Evolutionary conservation across 2,797 vertebrate genomes (phyloP).

Genomic region (Manis pentadactyla): DNA sequence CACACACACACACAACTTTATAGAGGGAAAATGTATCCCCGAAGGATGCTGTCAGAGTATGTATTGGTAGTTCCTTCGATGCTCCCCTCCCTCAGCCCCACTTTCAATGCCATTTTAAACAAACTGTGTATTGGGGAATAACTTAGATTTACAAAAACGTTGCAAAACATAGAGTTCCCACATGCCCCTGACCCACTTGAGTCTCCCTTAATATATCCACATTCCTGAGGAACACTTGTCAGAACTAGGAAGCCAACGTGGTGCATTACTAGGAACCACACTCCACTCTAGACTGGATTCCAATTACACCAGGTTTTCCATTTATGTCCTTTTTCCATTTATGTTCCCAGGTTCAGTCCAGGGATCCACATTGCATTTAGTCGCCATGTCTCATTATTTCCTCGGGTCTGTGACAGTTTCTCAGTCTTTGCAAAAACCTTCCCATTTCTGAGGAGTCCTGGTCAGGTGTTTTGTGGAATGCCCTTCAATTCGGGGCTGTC

Average conservation of each 20-base stretch:
- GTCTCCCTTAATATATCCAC: background rate
- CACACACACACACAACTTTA: background rate
- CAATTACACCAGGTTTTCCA: background rate
- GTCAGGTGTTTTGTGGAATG: background rate
- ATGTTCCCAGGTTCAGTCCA: background rate
- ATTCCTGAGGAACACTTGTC: background rate
- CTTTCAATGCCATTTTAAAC: background rate
- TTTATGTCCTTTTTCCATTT: background rate
- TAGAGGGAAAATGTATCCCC: background rate
- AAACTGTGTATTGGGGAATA: background rate
- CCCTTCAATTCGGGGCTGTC: background rate
- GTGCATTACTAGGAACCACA: background rate
- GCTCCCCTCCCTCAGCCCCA: background rate
- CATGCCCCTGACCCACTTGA: background rate
- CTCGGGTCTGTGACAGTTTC: background rate
- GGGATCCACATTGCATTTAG: background rate
- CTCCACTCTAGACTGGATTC: background rate
- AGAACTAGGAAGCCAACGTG: background rate
- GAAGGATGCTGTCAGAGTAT: constrained; percentile 10
- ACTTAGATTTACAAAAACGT: background rate
- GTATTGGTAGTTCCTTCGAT: constrained; percentile 37
- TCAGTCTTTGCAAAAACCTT: background rate
- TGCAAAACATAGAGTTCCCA: background rate
- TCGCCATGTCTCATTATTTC: background rate
- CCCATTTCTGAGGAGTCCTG: background rate